Base-by-base conservation (phyloP, 2,888 invertebrate species). In the Chrysomela aeneicollis region DNA sequence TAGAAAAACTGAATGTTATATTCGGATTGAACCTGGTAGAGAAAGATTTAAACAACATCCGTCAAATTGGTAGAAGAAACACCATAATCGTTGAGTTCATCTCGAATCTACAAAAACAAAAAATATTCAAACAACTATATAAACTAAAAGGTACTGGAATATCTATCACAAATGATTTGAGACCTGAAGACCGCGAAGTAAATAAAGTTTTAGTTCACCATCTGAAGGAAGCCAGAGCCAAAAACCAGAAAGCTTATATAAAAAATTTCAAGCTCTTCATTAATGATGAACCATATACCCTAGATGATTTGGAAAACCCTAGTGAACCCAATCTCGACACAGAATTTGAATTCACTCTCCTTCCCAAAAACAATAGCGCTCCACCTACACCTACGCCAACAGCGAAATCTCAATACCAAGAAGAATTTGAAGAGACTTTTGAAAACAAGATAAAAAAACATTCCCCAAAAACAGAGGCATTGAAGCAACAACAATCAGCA, bases 71-170 rank as follows among this genome's bases (percentile, higher is more conserved):
- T 3, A 49, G 19, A 17, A 49, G 19, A 49, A 49, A 17, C 49
- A 49, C 49, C 15, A 49, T 49, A 9, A 49, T 49, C 17, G 49
- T 49, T 15, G 49, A 49, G 49, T 8, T 49, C 49, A n/a, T 49
- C 19, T 49, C n/a, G 2, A 17, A 49, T 17, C 8, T 49, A 3
- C 15, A n/a, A 2, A 49, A 49, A 8, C 49, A 49, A 17, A 17
- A 17, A 17, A 49, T 49, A 49, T 17, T 49, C 17, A n/a, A n/a
- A n/a, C n/a, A n/a, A n/a, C n/a, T n/a, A n/a, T n/a, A n/a, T n/a
- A 49, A 49, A 49, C 49, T 26, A 26, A 26, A 26, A 26, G 26
- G 26, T 8, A 26, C 26, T 26, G 26, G 26, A 3, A 26, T 26
- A 3, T 26, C 26, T 26, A 26, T 26, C 3, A 26, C 26, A n/a